These are phyloP conservation scores for Microcebus jonahi DNA, from an alignment of 2,113 vertebrate genomes.

Conservation along the genomic window DNA sequence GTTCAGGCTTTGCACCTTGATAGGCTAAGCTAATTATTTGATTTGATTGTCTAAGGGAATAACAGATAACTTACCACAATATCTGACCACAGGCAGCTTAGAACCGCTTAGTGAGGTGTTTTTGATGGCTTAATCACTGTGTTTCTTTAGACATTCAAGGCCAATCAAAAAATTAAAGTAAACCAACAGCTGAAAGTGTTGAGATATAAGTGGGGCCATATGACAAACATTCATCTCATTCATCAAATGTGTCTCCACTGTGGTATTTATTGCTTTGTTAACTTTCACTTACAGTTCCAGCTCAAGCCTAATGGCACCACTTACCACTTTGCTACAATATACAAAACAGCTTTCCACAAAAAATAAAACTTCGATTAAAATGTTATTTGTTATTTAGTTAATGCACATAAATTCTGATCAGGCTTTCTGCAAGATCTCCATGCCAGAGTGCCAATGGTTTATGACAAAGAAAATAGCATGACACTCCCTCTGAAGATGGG, in stretches of 20 bases:
- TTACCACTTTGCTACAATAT: neutral
- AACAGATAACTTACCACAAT: neutral
- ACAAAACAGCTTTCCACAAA: neutral
- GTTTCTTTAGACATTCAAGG: constrained; percentile 7
- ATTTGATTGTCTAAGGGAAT: constrained; percentile 22
- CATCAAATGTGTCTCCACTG: neutral
- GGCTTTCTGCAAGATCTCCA: neutral
- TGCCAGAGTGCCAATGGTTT: neutral
- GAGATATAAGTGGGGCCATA: neutral
- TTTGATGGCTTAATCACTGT: neutral
- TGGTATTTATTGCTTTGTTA: neutral
- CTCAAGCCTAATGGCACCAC: neutral
- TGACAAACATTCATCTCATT: neutral
- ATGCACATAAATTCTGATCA: neutral
- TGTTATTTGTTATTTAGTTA: neutral
- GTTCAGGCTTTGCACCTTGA: neutral
- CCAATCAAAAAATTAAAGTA: constrained; percentile 39
- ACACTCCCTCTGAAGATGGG: neutral
- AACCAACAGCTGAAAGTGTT: neutral
- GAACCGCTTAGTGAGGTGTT: neutral
- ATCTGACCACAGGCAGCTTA: neutral
- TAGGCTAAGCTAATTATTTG: constrained; percentile 40
- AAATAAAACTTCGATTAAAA: neutral
- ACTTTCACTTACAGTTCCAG: neutral
- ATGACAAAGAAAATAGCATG: neutral